phyloP scores from a whole-genome alignment of 2,113 vertebrate genomes.

The Otolemur garnettii region DNA sequence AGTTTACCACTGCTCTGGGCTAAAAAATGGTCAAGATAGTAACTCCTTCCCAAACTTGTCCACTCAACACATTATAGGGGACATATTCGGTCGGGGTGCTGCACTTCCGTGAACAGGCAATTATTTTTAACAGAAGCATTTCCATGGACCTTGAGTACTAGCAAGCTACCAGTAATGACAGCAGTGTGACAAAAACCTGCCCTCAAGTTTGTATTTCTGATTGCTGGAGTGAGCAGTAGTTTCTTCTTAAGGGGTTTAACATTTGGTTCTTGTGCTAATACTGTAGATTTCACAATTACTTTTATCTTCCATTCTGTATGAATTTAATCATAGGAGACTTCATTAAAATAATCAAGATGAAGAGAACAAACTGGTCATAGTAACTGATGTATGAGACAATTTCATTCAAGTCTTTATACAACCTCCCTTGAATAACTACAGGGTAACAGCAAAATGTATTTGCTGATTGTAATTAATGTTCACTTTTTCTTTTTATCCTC shows the following conservation, averaged over 20 bases:
- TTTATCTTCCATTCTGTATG: background rate
- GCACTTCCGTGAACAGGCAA: background rate
- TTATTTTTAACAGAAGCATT: conserved; percentile 19
- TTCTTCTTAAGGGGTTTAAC: background rate
- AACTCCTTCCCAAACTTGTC: background rate
- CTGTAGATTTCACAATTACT: background rate
- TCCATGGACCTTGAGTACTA: background rate
- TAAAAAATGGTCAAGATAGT: background rate
- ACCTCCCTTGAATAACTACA: background rate
- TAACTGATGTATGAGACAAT: background rate
- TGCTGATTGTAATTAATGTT: background rate
- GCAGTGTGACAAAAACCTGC: background rate
- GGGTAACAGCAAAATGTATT: background rate
- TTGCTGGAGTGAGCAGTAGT: background rate
- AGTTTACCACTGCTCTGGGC: background rate
- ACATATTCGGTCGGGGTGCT: background rate
- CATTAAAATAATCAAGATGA: conserved; percentile 3
- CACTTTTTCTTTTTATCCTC: background rate
- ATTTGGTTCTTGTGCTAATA: background rate
- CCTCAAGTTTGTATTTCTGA: background rate
- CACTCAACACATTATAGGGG: background rate
- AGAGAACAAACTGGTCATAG: background rate
- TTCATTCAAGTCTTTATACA: background rate
- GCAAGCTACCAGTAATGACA: background rate
- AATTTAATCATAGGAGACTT: background rate